phyloP scores from a whole-genome alignment of 1,140 invertebrate species.

The Papilio aristodemus region DNA sequence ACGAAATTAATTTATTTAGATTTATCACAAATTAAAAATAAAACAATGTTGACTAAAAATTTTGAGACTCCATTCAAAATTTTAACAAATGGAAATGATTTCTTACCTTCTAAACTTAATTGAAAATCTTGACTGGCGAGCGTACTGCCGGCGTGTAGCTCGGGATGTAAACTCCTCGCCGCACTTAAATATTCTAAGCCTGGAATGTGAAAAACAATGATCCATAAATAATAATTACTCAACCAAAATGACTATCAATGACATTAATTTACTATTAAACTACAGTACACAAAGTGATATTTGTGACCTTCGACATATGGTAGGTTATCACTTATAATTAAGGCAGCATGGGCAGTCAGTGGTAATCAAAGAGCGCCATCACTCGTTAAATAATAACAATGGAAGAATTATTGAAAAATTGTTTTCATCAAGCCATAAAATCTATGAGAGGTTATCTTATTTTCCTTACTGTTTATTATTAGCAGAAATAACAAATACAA shows the following conservation, averaged over 20 bases:
- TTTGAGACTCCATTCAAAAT: too few species aligned
- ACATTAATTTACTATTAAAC: not conserved
- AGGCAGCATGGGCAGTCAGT: too few species aligned
- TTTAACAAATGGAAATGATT: too few species aligned
- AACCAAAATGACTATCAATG: not conserved
- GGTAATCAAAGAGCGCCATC: too few species aligned
- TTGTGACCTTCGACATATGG: not conserved
- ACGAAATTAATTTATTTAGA: not conserved
- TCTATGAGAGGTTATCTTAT: too few species aligned
- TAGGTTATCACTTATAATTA: too few species aligned
- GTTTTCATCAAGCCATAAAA: too few species aligned
- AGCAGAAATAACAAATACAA: not conserved
- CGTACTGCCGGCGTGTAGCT: conserved; percentile 87
- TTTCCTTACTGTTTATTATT: too few species aligned
- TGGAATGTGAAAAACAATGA: conserved; percentile 50
- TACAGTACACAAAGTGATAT: not conserved
- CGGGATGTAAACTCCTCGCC: conserved; percentile 81
- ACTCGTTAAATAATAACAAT: too few species aligned
- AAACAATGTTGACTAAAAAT: too few species aligned
- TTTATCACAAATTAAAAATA: not conserved
- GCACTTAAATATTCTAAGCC: conserved; percentile 89
- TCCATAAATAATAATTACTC: conserved; percentile 3
- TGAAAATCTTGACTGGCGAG: conserved; percentile 88
- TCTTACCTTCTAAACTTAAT: conserved; percentile 88
- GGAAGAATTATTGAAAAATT: too few species aligned